A percentile compares a stretch with the other conserved stretches of the same genome.
Conservation (phyloP, 2,797 vertebrate species). For the Columba guinea region DNA sequence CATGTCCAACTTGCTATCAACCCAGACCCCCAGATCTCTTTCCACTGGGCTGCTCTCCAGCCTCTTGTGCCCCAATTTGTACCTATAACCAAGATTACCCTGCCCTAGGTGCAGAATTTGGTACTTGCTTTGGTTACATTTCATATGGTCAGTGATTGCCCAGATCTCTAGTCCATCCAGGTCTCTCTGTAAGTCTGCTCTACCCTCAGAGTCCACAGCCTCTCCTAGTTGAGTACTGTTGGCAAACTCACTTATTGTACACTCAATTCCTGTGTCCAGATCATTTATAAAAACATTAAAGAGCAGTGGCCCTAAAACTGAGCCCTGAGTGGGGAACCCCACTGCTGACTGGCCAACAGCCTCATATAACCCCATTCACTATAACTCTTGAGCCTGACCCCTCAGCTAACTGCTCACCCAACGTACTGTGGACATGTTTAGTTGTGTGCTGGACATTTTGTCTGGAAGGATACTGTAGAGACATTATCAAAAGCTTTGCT, state of each 20-base stretch:
- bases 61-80: accelerated
- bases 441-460: not conserved
- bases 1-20: not conserved
- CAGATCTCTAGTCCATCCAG: not conserved
- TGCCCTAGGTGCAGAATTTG: not conserved
- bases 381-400: not conserved
- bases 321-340: not conserved
- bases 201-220: not conserved
- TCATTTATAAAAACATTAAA: not conserved
- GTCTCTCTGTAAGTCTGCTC: not conserved
- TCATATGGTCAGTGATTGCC: not conserved
- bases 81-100: not conserved
- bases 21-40: not conserved
- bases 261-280: not conserved
- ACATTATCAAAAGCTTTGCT: not conserved
- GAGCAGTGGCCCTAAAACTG: not conserved
- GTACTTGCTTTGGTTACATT: not conserved
- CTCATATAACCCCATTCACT: not conserved
- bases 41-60: not conserved
- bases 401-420: not conserved
- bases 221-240: not conserved
- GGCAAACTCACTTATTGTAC: not conserved
- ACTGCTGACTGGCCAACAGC: not conserved
- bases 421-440: not conserved
- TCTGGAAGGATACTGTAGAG: not conserved